phyloP scores from a whole-genome alignment of 2,888 invertebrate genomes.

The Hofmannophila pseudospretella region DNA sequence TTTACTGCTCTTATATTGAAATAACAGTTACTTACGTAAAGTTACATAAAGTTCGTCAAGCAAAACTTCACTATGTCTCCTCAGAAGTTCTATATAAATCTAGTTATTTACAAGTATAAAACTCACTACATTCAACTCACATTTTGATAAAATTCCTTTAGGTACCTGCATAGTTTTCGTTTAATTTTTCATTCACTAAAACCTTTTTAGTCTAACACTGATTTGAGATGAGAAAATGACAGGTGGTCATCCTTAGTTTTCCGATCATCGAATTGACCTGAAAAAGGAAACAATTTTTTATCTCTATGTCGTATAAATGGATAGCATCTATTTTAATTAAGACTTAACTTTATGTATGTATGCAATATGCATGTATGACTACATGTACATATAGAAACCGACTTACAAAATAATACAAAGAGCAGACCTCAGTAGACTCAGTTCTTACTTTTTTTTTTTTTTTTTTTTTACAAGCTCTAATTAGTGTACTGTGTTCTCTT shows the following conservation, averaged over 20 bases:
- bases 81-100: slow-evolving; percentile 53
- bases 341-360: too few species aligned
- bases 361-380: too few species aligned
- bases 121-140: slow-evolving; percentile 59
- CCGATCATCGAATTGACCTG: slow-evolving; percentile 66
- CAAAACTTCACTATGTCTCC: slow-evolving; percentile 62
- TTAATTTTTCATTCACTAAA: slow-evolving; percentile 42
- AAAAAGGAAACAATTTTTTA: too few species aligned
- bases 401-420: too few species aligned
- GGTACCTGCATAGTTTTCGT: slow-evolving; percentile 41
- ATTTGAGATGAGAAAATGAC: slow-evolving; percentile 47
- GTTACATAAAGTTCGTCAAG: slow-evolving; percentile 63
- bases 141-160: slow-evolving; percentile 48
- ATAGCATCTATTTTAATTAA: too few species aligned
- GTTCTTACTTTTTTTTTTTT: too few species aligned
- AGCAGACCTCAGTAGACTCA: too few species aligned
- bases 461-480: too few species aligned
- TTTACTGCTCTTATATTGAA: slow-evolving; percentile 53
- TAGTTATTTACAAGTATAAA: slow-evolving; percentile 73
- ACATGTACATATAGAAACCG: too few species aligned
- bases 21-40: slow-evolving; percentile 68
- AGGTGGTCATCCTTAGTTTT: slow-evolving; percentile 31
- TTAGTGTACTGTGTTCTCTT: too few species aligned
- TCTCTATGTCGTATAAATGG: too few species aligned
- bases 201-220: slow-evolving; percentile 56